Evolutionary conservation across 2,888 invertebrate species (phyloP).

Genomic region (Lottia scabra): DNA sequence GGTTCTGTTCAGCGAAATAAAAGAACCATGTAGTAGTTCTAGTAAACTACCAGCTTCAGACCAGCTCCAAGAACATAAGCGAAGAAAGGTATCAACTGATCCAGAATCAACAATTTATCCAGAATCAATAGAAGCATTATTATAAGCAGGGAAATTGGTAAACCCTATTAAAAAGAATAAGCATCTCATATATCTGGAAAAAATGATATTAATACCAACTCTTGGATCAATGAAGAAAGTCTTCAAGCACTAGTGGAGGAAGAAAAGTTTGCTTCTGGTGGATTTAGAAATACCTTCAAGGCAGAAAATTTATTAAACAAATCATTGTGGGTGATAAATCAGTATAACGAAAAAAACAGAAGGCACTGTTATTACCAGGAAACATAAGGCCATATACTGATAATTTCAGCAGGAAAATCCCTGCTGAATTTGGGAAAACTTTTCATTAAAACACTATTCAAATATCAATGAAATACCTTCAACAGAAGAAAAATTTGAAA

Average conservation of each 20-base stretch:
- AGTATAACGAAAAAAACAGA: neutral
- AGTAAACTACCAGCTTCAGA: too few species aligned
- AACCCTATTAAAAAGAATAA: neutral
- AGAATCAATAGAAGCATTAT: neutral
- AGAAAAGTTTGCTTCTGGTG: neutral
- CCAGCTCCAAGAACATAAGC: too few species aligned
- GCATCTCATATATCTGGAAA: neutral
- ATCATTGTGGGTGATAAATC: neutral
- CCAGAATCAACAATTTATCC: neutral
- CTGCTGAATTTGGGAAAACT: neutral
- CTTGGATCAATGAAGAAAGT: neutral
- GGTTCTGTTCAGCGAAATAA: neutral
- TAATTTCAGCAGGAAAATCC: neutral
- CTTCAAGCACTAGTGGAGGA: neutral
- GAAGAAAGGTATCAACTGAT: too few species aligned
- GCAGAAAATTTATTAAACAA: neutral
- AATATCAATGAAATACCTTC: neutral
- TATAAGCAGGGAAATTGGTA: neutral
- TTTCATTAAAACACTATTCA: neutral
- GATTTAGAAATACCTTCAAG: neutral
- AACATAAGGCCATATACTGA: neutral
- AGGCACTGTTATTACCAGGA: neutral
- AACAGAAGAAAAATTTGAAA: neutral
- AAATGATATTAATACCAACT: neutral
- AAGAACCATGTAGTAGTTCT: too few species aligned